Conservation (phyloP, 2,888 invertebrate genomes). For the Heliconius ismenius region DNA sequence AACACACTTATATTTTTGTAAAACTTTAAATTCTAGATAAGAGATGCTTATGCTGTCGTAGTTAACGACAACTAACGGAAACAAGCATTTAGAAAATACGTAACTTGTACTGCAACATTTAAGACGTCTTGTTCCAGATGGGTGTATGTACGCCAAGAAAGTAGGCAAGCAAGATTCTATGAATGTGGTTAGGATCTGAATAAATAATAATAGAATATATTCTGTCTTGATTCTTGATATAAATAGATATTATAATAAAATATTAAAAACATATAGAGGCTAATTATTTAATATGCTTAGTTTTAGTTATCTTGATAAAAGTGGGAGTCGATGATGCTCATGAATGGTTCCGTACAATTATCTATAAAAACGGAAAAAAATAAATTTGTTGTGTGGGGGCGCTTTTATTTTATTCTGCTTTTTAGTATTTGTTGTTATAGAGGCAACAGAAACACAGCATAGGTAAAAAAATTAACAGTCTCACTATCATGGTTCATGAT, state of each 20-base stretch:
- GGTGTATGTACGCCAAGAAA: constrained; percentile 76
- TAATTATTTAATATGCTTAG: not conserved
- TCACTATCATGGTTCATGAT: no score
- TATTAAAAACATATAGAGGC: not conserved
- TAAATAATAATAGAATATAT: not conserved
- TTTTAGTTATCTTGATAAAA: no score
- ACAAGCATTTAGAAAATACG: constrained; percentile 66
- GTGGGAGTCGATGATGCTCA: no score
- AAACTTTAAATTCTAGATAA: constrained; percentile 6
- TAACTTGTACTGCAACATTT: constrained; percentile 60
- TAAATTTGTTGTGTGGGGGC: no score
- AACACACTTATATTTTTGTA: constrained; percentile 1
- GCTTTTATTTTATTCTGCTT: no score
- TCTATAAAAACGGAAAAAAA: no score
- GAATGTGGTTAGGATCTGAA: constrained; percentile 50
- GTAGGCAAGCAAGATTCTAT: constrained; percentile 64
- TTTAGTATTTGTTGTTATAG: no score
- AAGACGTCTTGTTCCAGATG: constrained; percentile 65
- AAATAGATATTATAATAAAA: not conserved
- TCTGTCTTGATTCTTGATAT: not conserved
- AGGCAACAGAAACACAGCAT: no score
- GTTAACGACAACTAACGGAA: constrained; percentile 49
- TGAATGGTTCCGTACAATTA: no score
- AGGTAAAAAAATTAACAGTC: no score
- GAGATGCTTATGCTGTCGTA: no score